Evolutionary conservation across 2,113 vertebrate species (phyloP).

Genomic region (Sardina pilchardus): DNA sequence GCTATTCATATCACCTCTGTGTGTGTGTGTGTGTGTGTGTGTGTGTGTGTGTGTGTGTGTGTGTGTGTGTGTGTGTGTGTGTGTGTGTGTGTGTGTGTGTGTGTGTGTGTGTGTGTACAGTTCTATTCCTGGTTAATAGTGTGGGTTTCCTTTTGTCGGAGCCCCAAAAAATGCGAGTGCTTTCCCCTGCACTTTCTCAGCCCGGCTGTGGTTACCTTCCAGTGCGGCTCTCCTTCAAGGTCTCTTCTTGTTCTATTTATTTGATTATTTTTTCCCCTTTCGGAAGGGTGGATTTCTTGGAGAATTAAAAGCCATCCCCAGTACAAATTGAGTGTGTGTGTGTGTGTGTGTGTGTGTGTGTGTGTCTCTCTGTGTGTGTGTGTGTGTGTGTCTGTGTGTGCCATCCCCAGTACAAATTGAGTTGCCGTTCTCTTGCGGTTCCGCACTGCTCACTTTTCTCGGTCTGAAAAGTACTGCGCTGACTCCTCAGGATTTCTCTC

Average conservation of each 20-base stretch:
- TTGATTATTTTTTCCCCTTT: not conserved
- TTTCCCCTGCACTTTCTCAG: not conserved
- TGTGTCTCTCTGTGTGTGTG: too few relatives aligned
- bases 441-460: not conserved
- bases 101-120: not conserved
- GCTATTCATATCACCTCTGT: constrained; percentile 39
- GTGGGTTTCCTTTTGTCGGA: not conserved
- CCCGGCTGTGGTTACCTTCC: not conserved
- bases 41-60: not conserved
- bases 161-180: not conserved
- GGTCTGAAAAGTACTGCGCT: not conserved
- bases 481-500: not conserved
- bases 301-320: not conserved
- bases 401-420: not conserved
- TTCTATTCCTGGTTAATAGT: not conserved
- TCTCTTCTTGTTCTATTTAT: not conserved
- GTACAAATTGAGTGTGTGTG: not conserved
- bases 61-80: not conserved
- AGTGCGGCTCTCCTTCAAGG: not conserved
- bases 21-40: not conserved
- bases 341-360: too few relatives aligned
- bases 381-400: too few relatives aligned
- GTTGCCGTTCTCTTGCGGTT: not conserved
- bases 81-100: not conserved
- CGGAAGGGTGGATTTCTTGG: not conserved